These are phyloP conservation scores for Cheilosia variabilis DNA, from an alignment of 2,888 invertebrate genomes.

Conservation along the genomic window DNA sequence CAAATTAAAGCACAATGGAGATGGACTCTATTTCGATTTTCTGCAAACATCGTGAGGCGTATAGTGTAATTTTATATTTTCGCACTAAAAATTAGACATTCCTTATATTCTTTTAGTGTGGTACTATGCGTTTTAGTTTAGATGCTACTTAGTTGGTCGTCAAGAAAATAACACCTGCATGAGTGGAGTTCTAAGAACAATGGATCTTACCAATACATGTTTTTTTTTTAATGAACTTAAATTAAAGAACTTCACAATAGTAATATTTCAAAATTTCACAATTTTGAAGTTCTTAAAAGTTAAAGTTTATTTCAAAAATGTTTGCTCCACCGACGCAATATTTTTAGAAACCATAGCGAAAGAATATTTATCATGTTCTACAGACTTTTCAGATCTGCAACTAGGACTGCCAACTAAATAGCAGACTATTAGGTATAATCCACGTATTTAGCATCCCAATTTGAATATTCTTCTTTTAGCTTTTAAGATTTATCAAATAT, in stretches of 20 bases:
- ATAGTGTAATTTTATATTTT: not conserved
- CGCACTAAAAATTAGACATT: not conserved
- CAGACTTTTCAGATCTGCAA: no score
- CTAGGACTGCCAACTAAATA: no score
- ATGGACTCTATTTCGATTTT: not conserved
- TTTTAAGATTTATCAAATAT: conserved; percentile 17
- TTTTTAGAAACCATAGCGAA: no score
- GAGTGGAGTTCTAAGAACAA: no score
- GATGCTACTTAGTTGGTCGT: not conserved
- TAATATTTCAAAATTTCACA: no score
- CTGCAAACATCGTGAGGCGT: not conserved
- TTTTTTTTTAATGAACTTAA: no score
- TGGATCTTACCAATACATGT: no score
- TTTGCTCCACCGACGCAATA: no score
- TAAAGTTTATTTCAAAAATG: no score
- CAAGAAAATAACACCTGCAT: not conserved
- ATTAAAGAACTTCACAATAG: no score
- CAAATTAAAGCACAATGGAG: not conserved
- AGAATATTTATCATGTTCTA: no score
- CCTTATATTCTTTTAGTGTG: not conserved
- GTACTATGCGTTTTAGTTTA: not conserved
- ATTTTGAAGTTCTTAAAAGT: no score
- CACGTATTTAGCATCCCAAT: not conserved
- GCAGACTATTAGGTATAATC: not conserved
- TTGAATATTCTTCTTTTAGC: not conserved